Base-by-base conservation (phyloP, 2,113 vertebrate genomes). In the Corythaeola cristata region DNA sequence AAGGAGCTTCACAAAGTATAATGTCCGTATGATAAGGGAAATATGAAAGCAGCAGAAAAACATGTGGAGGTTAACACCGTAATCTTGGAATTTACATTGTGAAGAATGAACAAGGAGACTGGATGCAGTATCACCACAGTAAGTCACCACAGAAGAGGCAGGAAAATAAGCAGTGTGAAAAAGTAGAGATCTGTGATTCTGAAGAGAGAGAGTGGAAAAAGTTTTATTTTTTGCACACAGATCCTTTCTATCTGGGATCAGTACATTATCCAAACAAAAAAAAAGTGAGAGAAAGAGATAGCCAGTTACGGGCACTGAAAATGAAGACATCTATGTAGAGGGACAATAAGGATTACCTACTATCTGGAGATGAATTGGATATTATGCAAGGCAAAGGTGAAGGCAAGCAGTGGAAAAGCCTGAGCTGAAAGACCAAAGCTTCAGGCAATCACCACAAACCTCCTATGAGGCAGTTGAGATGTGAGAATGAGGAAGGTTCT, bases 21-120 rank as follows among this genome's bases (percentile, higher is more conserved):
- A 59, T 32, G 8, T 37, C 35, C 20, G 16, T 13, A 52, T 6
- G 17, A 20, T 6, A 68, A 37, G 52, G 16, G 16, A 88, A 74
- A 76, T 63, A 30, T 11, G 39, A 39, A 67, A 56, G 35, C 27
- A 74, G 11, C 19, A 71, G 45, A 58, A 93, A 72, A 56, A 15
- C 8, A 55, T 7, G 2, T 22, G 13, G 17, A 80, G 11, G 8
- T 53, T 62, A 77, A 47, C 1, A 6, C 8, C 2, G 1, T 21
- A 64, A 60, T 33, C 45, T 63, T 80, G 16, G 47, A 72, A 64
- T 66, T 73, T 62, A 66, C 15, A n/a, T 30, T 37, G 37, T 0
- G 0, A 73, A 73, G 28, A 76, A 58, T 32, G 6, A 72, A 56
- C 5, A 26, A 22, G 19, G 72, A 73, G 16, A 44, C 5, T 22